Base-by-base conservation (phyloP, 2,888 invertebrate genomes). In the Odontomyia ornata region DNA sequence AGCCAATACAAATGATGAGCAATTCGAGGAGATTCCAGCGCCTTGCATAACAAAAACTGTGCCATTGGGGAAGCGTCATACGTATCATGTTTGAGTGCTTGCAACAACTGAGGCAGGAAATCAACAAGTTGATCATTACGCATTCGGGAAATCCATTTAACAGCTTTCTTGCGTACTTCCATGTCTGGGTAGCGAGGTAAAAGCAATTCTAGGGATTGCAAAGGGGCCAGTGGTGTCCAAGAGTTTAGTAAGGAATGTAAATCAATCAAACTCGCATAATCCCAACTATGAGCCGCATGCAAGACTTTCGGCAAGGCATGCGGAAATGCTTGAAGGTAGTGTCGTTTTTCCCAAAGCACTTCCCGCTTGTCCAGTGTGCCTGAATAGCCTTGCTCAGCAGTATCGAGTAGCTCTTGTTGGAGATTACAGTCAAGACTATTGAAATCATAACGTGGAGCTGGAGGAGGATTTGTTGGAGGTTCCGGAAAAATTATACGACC, bases 1-100 rank as follows among this genome's bases (percentile, higher is more conserved):
- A 96, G 88, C 99, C 99, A 99, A 86, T 98, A 99, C 81, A 99
- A 89, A 82, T 94, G 92, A 87, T 99, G 99, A 0, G 98, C 97
- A 75, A 99, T 94, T 75, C 97, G 91, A 0, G 98, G 95, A 18
- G 96, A 95, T 36, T 92, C 89, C 77, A 97, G 88, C 0, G 97
- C 92, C 79, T 96, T 91, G 79, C 95, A 93, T 23, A 97, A 86
- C 69, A 97, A 87, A 82, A 97, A 93, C 81, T 90, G 89, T 0
- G 97, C 94, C 76, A 98, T 89, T 0, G 95, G 91, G 15, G 97
- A 97, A 62, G 94, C 92, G 84, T 98, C 97, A 84, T 95, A 96
- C 0, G 94, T 96, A 88, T 95, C 97, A 86, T 93, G 95, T 81
- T 94, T 95, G 82, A 95, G 88, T 79, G 93, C 98, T 87, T 98